Evolutionary conservation across 2,888 invertebrate species (phyloP).

Genomic region (Plebejus argus): DNA sequence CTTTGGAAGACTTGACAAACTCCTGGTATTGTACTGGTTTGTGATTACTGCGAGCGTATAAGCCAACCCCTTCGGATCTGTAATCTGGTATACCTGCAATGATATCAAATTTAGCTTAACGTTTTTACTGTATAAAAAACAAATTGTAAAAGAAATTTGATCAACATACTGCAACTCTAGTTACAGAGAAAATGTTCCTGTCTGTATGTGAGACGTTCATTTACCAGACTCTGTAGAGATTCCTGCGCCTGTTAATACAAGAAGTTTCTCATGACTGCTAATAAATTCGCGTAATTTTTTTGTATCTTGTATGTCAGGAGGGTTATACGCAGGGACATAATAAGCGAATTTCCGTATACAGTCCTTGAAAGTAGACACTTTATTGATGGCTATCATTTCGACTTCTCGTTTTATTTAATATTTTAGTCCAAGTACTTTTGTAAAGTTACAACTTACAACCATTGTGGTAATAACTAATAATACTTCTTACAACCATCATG

Average conservation of each 20-base stretch:
- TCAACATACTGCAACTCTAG: neutral
- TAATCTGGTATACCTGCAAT: constrained; percentile 94
- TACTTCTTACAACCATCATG: too few species aligned
- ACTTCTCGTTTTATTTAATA: neutral
- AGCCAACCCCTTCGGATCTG: constrained; percentile 93
- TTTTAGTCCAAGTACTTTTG: too few species aligned
- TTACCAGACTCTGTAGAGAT: constrained; percentile 96
- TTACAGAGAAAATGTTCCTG: neutral
- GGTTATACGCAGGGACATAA: constrained; percentile 87
- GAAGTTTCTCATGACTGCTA: constrained; percentile 74
- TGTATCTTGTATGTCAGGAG: constrained; percentile 82
- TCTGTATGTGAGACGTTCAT: neutral
- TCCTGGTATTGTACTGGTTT: constrained; percentile 94
- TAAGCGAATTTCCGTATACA: constrained; percentile 53
- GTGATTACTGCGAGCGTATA: constrained; percentile 92
- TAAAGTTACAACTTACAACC: too few species aligned
- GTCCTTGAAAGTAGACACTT: constrained; percentile 33
- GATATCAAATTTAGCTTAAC: constrained; percentile 12
- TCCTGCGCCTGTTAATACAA: constrained; percentile 95
- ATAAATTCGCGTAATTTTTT: constrained; percentile 82
- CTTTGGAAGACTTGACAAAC: constrained; percentile 85
- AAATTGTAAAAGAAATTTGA: neutral
- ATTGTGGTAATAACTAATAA: too few species aligned
- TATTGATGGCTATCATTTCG: constrained; percentile 39
- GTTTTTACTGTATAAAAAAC: constrained; percentile 4